Evolutionary conservation across 2,113 vertebrate genomes (phyloP).

Genomic region (Rhabdornis inornatus): DNA sequence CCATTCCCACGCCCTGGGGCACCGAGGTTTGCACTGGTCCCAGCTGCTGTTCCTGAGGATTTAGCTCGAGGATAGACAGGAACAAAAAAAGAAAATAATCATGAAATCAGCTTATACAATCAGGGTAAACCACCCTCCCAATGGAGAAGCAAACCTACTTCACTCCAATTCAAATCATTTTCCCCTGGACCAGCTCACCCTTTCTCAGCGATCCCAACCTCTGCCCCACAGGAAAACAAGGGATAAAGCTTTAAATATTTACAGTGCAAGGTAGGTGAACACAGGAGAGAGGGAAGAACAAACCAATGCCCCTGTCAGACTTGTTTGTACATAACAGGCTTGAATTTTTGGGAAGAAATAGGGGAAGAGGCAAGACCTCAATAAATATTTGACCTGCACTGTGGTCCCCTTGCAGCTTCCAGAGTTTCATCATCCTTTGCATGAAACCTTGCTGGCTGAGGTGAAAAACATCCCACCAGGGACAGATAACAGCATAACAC

Average conservation of each 20-base stretch:
- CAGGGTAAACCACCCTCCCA: neutral
- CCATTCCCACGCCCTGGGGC: accelerated
- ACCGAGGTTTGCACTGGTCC: accelerated
- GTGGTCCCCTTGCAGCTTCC: neutral
- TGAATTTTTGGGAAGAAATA: neutral
- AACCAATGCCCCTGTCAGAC: neutral
- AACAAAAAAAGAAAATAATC: neutral
- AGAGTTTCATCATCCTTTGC: neutral
- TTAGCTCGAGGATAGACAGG: neutral
- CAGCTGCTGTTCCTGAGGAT: neutral
- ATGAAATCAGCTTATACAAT: neutral
- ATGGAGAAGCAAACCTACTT: neutral
- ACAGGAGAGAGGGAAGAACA: neutral
- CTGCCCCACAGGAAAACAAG: accelerated
- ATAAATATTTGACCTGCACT: neutral
- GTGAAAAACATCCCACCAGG: neutral
- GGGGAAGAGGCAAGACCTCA: neutral
- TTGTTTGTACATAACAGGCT: neutral
- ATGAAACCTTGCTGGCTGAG: neutral
- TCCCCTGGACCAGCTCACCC: neutral
- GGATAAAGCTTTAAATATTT: neutral
- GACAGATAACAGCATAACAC: neutral
- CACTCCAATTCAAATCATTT: neutral
- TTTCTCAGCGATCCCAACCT: neutral
- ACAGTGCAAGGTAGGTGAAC: neutral